These are phyloP conservation scores for Acanthosepion lycidas DNA, from an alignment of 2,888 invertebrate species.

Conservation along the genomic window DNA sequence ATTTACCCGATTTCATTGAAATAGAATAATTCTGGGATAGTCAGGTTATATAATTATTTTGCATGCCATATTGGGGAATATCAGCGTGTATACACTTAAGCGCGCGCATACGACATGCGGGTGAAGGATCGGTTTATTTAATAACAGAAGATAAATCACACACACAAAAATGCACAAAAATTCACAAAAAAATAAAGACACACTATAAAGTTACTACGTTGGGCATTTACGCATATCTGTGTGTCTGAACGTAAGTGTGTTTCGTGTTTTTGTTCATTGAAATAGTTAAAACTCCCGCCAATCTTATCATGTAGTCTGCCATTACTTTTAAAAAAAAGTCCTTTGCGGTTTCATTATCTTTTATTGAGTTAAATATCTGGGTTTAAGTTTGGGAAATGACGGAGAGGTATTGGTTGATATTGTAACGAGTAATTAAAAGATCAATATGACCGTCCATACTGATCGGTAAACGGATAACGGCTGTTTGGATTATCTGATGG, in stretches of 20 bases:
- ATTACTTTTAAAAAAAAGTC: background rate
- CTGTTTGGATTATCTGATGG: background rate
- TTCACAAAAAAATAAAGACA: background rate
- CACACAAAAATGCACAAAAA: background rate
- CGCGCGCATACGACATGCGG: slow-evolving; percentile 21
- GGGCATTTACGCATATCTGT: background rate
- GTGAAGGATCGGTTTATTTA: background rate
- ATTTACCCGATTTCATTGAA: no score
- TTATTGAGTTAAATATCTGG: background rate
- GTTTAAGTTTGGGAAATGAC: background rate
- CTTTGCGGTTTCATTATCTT: background rate
- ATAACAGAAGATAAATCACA: background rate
- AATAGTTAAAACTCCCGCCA: background rate
- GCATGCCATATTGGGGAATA: slow-evolving; percentile 7
- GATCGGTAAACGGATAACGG: background rate
- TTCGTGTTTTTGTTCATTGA: background rate
- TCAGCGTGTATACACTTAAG: background rate
- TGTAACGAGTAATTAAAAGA: background rate
- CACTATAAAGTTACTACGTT: background rate
- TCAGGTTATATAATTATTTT: background rate
- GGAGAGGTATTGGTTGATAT: background rate
- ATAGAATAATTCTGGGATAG: no score
- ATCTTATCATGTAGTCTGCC: background rate
- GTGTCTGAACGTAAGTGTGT: background rate
- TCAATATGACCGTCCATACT: background rate